These are phyloP conservation scores for Ligdia adustata DNA, from an alignment of 2,888 invertebrate genomes.

Conservation along the genomic window DNA sequence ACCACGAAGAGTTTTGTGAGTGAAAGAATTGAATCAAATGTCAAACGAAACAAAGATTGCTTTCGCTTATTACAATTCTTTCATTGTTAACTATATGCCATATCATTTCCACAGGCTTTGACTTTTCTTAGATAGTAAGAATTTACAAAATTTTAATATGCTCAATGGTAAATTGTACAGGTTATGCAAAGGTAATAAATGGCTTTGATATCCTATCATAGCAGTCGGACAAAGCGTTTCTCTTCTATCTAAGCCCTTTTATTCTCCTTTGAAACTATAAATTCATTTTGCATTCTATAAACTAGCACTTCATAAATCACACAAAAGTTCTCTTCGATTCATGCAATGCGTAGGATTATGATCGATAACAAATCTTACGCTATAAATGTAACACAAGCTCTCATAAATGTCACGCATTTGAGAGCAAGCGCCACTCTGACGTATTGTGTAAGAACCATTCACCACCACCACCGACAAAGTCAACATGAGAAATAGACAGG, in stretches of 20 bases:
- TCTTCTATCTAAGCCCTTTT: background rate
- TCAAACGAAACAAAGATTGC: too few species aligned
- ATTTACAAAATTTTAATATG: too few species aligned
- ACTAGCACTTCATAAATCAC: slow-evolving; percentile 20
- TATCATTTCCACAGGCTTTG: too few species aligned
- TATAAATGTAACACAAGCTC: slow-evolving; percentile 18
- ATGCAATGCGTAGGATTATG: slow-evolving; percentile 15
- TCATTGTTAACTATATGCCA: too few species aligned
- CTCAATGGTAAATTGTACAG: too few species aligned
- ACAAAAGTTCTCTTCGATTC: slow-evolving; percentile 24
- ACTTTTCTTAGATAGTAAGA: too few species aligned
- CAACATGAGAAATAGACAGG: slow-evolving; percentile 10
- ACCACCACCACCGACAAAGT: background rate
- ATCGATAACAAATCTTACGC: slow-evolving; percentile 14
- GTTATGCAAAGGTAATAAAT: too few species aligned
- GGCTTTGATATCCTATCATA: too few species aligned
- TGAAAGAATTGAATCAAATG: too few species aligned
- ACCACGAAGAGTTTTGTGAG: too few species aligned
- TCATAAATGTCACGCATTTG: slow-evolving; percentile 20
- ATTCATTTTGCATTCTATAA: slow-evolving; percentile 8
- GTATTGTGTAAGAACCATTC: slow-evolving; percentile 20
- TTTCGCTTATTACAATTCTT: too few species aligned
- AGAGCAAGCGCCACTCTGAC: slow-evolving; percentile 18
- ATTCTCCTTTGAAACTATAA: background rate
- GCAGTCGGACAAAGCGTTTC: background rate